Percentiles rank a stretch among this genome's conserved stretches.
These are phyloP conservation scores for Serranus cabrilla DNA, from an alignment of 2,797 vertebrate species.

Conservation along the genomic window DNA sequence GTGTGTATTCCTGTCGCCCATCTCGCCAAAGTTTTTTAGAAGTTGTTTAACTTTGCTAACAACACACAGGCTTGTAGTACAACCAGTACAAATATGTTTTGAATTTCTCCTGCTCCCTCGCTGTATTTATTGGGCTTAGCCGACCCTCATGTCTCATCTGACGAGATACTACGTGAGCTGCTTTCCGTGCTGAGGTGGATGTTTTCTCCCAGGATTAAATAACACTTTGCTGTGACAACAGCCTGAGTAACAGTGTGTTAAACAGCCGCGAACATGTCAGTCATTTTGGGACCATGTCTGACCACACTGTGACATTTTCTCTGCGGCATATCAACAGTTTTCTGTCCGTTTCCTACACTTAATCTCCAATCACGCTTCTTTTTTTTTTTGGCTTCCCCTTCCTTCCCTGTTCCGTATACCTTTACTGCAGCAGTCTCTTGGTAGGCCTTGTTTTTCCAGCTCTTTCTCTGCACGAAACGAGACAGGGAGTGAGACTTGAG, in stretches of 20 bases:
- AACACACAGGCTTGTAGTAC: constrained; percentile 50
- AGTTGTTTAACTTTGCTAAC: constrained; percentile 75
- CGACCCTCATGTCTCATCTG: constrained; percentile 24
- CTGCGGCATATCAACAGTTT: constrained; percentile 19
- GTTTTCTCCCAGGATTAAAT: constrained; percentile 31
- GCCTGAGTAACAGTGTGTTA: background rate
- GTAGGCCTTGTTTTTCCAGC: constrained; percentile 58
- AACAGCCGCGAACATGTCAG: constrained; percentile 19
- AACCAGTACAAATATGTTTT: constrained; percentile 56
- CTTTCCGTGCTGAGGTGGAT: background rate
- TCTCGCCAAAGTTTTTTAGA: constrained; percentile 62
- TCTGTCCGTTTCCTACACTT: constrained; percentile 9
- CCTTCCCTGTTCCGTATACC: constrained; percentile 18
- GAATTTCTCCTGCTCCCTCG: constrained; percentile 3
- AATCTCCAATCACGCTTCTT: background rate
- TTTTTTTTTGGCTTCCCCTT: constrained; percentile 1
- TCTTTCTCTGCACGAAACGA: constrained; percentile 50
- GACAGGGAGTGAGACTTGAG: constrained; percentile 50
- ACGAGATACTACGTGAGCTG: constrained; percentile 22
- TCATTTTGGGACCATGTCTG: constrained; percentile 11
- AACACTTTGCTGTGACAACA: constrained; percentile 1
- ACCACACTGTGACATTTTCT: constrained; percentile 4
- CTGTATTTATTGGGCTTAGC: constrained; percentile 34
- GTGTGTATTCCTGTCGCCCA: constrained; percentile 61
- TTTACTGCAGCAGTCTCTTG: constrained; percentile 49